Conservation (phyloP, 2,888 invertebrate species). For the Troides oblongomaculatus region DNA sequence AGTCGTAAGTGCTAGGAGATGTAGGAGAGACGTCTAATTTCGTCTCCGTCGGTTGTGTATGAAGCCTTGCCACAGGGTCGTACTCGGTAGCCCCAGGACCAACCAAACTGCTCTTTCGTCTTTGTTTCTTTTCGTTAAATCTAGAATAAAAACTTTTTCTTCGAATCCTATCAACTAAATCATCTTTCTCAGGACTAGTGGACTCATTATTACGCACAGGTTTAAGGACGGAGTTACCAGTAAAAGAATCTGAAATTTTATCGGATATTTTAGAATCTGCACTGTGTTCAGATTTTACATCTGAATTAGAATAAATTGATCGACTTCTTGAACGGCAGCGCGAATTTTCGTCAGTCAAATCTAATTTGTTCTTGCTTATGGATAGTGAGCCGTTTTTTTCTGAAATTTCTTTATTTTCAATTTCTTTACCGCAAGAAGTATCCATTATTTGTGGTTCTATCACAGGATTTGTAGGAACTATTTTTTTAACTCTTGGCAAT, state of each 20-base stretch:
- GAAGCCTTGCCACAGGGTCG: constrained; percentile 71
- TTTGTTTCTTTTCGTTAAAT: constrained; percentile 90
- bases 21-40: constrained; percentile 66
- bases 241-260: constrained; percentile 44
- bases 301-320: constrained; percentile 70
- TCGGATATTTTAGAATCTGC: constrained; percentile 52
- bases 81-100: constrained; percentile 82
- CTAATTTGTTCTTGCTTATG: constrained; percentile 45
- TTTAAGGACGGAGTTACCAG: constrained; percentile 51
- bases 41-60: constrained; percentile 56
- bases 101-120: constrained; percentile 84
- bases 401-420: constrained; percentile 53
- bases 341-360: constrained; percentile 47
- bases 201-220: constrained; percentile 70
- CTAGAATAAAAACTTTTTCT: constrained; percentile 93
- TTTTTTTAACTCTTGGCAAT: constrained; percentile 80
- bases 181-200: constrained; percentile 81
- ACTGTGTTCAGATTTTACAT: constrained; percentile 69
- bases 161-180: constrained; percentile 91
- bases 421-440: constrained; percentile 57
- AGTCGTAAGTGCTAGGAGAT: constrained; percentile 62
- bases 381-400: constrained; percentile 53
- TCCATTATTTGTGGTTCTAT: constrained; percentile 75
- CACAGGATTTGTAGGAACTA: constrained; percentile 79
- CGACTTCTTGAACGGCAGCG: constrained; percentile 69